Evolutionary conservation across 2,888 invertebrate species (phyloP).

Genomic region (Melanotus villosus): DNA sequence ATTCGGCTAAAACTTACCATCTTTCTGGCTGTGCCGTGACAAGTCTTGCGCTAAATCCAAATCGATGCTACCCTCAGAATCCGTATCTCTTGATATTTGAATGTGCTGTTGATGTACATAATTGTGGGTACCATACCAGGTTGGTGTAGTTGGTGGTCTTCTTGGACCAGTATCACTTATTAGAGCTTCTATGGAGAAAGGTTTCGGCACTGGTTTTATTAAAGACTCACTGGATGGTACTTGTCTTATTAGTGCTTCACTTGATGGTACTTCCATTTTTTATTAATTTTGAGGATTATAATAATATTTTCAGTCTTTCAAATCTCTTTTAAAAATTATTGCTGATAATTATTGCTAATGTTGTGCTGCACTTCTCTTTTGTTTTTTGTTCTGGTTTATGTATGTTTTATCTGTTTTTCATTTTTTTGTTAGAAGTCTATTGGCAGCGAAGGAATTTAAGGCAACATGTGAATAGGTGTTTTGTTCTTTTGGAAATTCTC

Average conservation of each 20-base stretch:
- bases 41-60: conserved; percentile 67
- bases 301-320: background rate
- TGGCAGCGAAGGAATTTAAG: too few species aligned
- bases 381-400: too few species aligned
- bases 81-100: conserved; percentile 60
- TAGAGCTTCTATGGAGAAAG: conserved; percentile 76
- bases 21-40: conserved; percentile 61
- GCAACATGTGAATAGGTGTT: too few species aligned
- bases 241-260: conserved; percentile 53
- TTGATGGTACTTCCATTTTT: conserved; percentile 55
- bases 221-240: conserved; percentile 52
- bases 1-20: too few species aligned
- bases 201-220: conserved; percentile 71
- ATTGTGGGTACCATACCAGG: conserved; percentile 44
- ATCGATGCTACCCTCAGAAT: conserved; percentile 66
- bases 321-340: background rate
- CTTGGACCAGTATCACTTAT: conserved; percentile 68
- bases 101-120: conserved; percentile 39
- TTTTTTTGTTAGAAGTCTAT: too few species aligned
- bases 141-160: conserved; percentile 52
- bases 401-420: too few species aligned
- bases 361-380: too few species aligned
- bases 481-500: too few species aligned
- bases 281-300: background rate
- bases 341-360: too few species aligned